Evolutionary conservation across 2,888 invertebrate species (phyloP).

Genomic region (Malacosoma neustria): DNA sequence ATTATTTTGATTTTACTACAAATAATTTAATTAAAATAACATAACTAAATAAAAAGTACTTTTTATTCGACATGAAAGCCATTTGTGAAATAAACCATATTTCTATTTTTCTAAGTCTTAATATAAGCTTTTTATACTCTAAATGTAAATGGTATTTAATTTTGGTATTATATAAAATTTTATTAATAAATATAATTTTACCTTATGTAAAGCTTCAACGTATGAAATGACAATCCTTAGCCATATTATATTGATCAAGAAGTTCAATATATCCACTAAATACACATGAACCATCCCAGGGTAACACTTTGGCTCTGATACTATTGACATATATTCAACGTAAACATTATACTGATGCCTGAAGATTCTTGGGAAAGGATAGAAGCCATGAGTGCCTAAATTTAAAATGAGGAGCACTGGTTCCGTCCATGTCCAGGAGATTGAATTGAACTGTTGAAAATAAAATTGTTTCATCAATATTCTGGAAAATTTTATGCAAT

Average conservation of each 20-base stretch:
- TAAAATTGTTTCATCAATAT: too few relatives aligned
- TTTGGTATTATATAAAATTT: not conserved
- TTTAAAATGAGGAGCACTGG: slow-evolving; percentile 40
- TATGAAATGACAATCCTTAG: slow-evolving; percentile 39
- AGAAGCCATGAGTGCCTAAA: slow-evolving; percentile 55
- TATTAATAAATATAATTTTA: slow-evolving; percentile 12
- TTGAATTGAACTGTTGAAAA: slow-evolving; percentile 25
- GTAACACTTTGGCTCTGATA: slow-evolving; percentile 32
- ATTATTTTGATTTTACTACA: too few relatives aligned
- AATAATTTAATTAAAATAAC: too few relatives aligned
- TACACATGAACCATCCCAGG: slow-evolving; percentile 49
- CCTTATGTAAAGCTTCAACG: slow-evolving; percentile 40
- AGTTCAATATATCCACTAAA: slow-evolving; percentile 38
- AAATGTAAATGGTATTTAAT: too few relatives aligned
- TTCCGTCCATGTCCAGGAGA: slow-evolving; percentile 36
- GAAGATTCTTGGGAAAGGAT: slow-evolving; percentile 41
- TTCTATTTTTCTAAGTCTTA: too few relatives aligned
- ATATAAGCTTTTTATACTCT: too few relatives aligned
- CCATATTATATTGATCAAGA: slow-evolving; percentile 49
- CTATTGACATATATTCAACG: slow-evolving; percentile 26
- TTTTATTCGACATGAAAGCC: too few relatives aligned
- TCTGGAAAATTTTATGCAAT: too few relatives aligned
- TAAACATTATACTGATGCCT: slow-evolving; percentile 28
- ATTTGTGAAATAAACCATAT: too few relatives aligned
- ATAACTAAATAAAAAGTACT: too few relatives aligned